Conservation (phyloP, 2,797 vertebrate genomes). For the Poecile montanus region DNA sequence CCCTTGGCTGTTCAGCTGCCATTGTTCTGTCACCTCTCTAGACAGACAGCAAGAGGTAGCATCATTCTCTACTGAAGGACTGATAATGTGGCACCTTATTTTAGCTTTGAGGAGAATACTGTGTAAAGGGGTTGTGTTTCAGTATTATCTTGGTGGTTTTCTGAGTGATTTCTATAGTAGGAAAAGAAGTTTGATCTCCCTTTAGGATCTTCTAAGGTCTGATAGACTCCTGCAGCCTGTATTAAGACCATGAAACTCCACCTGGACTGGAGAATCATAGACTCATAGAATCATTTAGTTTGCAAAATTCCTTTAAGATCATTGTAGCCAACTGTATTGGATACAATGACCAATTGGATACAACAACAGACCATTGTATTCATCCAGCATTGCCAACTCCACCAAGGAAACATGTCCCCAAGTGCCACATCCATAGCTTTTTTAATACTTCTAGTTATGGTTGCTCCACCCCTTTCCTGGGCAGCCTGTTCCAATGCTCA, state of each 20-base stretch:
- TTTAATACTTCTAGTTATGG: background rate
- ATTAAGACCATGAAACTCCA: background rate
- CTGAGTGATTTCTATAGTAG: background rate
- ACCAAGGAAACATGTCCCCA: background rate
- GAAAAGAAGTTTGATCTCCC: background rate
- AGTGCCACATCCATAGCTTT: background rate
- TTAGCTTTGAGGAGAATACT: background rate
- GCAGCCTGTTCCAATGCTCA: background rate
- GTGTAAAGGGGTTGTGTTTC: background rate
- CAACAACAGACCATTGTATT: background rate
- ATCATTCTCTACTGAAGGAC: background rate
- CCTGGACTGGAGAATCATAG: background rate
- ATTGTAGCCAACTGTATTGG: background rate
- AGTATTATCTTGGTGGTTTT: background rate
- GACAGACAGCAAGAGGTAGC: background rate
- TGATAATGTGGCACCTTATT: background rate
- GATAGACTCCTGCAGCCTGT: background rate
- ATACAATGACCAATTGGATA: no score
- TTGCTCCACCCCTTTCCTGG: background rate
- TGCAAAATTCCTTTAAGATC: background rate
- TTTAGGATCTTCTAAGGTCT: background rate
- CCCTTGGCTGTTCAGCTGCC: background rate
- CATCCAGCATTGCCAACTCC: background rate
- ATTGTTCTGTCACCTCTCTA: background rate
- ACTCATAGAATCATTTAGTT: background rate